Evolutionary conservation across 1,140 invertebrate species (phyloP), one percentile per base, ranked within the genome.

Genomic region (Rhagoletis zephyria): DNA sequence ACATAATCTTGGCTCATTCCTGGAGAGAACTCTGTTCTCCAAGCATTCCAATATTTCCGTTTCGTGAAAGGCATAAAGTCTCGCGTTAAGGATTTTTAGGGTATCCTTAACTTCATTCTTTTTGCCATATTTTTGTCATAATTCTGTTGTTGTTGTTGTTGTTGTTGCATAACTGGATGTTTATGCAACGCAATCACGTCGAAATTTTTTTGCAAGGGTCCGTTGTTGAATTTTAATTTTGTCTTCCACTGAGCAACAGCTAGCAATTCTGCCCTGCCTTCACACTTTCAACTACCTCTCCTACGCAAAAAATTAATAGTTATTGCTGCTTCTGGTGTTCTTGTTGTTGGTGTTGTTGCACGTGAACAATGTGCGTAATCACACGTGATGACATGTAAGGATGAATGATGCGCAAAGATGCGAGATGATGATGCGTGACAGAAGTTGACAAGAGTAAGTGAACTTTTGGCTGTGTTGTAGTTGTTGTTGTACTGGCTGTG

Each of bases 281-380:
- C 30, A 30, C 30, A 30, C 30, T 56, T 56, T 10, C 51, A 56
- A 7, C 51, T 10, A 56, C 14, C 59, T 14, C 30, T 10, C 56
- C 63, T n/a, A 81, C 40, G 60, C 88, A 65, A 30, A 87, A 87
- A 40, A 86, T 88, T 88, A 63, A 65, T 40, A 67, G 61, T n/a
- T 30, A 30, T 30, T 67, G 51, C 16, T 16, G 70, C 42, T 56
- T 56, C 30, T 30, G 30, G 30, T 67, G 65, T 70, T 70, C 7
- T 45, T 45, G 65, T 45, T 70, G 63, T 60, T 86, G 30, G 91
- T 89, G 90, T 91, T 91, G 89, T 89, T 91, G 90, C 90, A 88
- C 91, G 90, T 91, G 89, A 92, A 92, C 91, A 92, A 92, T 92
- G 91, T 90, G 91, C 90, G 90, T 92, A 92, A 92, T 92, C 91